phyloP scores from a whole-genome alignment of 2,113 vertebrate species.

The Ageneiosus marmoratus region DNA sequence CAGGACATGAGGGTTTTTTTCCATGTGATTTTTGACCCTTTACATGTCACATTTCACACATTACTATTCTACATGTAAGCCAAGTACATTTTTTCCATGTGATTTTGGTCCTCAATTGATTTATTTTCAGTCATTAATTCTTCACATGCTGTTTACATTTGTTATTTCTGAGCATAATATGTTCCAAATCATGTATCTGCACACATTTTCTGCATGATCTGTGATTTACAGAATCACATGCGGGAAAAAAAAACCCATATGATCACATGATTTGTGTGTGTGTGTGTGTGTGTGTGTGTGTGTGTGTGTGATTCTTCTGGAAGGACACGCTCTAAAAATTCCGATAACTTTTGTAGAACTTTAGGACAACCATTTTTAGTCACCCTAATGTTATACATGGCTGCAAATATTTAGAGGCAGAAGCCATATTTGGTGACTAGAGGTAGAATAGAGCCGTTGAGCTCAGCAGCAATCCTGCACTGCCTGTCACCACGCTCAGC shows the following conservation, averaged over 20 bases:
- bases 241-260: too few relatives aligned
- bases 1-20: too few relatives aligned
- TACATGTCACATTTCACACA: too few relatives aligned
- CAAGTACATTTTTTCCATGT: too few relatives aligned
- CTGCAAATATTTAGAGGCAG: slow-evolving; percentile 23
- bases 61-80: too few relatives aligned
- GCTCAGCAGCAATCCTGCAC: slow-evolving; percentile 43
- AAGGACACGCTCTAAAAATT: background rate
- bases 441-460: slow-evolving; percentile 27
- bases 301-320: background rate
- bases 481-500: slow-evolving; percentile 80
- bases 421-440: slow-evolving; percentile 22
- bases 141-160: background rate
- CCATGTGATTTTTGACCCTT: too few relatives aligned
- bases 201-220: background rate
- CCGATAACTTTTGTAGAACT: background rate
- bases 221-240: background rate
- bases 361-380: background rate
- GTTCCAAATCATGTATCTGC: background rate
- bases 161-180: background rate
- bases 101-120: too few relatives aligned
- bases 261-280: background rate
- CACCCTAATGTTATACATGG: background rate
- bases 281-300: too few relatives aligned
- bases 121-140: too few relatives aligned